Conservation (phyloP, 2,113 vertebrate genomes). For the Emydocephalus ijimae region DNA sequence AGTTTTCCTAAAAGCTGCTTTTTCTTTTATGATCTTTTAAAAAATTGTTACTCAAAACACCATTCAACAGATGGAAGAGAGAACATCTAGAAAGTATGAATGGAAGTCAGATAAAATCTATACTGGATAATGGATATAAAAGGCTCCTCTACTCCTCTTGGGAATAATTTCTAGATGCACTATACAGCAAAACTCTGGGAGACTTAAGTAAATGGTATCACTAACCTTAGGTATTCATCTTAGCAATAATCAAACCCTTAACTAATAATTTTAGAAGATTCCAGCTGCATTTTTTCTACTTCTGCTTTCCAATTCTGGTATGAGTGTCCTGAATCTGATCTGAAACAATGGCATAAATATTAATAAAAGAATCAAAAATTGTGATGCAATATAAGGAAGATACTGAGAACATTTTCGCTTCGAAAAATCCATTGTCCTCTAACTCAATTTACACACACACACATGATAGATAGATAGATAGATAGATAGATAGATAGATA, state of each 20-base stretch:
- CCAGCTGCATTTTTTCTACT: not conserved
- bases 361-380: not conserved
- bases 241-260: not conserved
- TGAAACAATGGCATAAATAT: not conserved
- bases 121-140: slow-evolving; percentile 46
- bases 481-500: too few relatives aligned
- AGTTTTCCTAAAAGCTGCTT: slow-evolving; percentile 36
- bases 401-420: not conserved
- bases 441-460: not conserved
- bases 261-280: not conserved
- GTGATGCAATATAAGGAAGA: not conserved
- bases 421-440: not conserved
- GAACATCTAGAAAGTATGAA: slow-evolving; percentile 46
- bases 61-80: slow-evolving; percentile 44
- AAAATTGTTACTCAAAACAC: slow-evolving; percentile 54
- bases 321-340: not conserved
- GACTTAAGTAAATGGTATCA: not conserved
- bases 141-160: slow-evolving; percentile 1
- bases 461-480: too few relatives aligned
- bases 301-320: not conserved
- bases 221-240: not conserved
- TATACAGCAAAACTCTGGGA: not conserved
- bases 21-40: slow-evolving; percentile 36
- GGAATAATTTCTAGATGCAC: slow-evolving; percentile 1
- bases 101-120: slow-evolving; percentile 43